Percentiles rank a stretch among this genome's conserved stretches.
Conservation (phyloP, 1,140 invertebrate species). For the Rhynchophorus ferrugineus region DNA sequence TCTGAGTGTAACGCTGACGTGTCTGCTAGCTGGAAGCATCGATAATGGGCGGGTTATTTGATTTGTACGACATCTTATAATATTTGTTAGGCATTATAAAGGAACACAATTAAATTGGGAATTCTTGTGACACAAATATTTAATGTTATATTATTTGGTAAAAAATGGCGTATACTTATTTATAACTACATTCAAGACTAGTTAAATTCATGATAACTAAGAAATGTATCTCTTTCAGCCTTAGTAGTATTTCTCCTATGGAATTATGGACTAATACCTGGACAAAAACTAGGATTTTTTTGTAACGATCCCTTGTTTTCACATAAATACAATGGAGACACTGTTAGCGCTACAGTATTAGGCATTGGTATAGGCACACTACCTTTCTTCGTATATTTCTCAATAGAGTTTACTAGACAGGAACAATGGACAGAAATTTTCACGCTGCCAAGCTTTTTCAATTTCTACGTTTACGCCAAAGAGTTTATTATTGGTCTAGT, state of each 20-base stretch:
- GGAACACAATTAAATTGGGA: no score
- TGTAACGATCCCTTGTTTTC: constrained; percentile 57
- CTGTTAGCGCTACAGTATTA: constrained; percentile 43
- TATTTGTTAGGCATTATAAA: no score
- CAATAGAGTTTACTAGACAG: constrained; percentile 4
- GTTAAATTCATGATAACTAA: no score
- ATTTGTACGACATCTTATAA: no score
- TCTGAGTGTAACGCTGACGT: no score
- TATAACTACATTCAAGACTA: no score
- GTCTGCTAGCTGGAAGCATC: no score
- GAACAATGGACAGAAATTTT: not conserved
- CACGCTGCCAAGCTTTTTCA: not conserved
- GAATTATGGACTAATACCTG: constrained; percentile 45
- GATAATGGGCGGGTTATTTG: no score
- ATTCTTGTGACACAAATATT: no score
- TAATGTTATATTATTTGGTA: no score
- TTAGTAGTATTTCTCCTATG: constrained; percentile 33
- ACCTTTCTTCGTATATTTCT: constrained; percentile 18
- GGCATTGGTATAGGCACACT: constrained; percentile 34
- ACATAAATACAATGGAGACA: constrained; percentile 51
- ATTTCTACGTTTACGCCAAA: constrained; percentile 25
- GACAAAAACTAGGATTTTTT: constrained; percentile 47
- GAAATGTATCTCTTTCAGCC: no score
- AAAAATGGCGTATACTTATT: no score
- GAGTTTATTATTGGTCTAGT: constrained; percentile 24